Evolutionary conservation across 2,888 invertebrate genomes (phyloP), one percentile per base, ranked within the genome.

Genomic region (Pyrrhosoma nymphula): DNA sequence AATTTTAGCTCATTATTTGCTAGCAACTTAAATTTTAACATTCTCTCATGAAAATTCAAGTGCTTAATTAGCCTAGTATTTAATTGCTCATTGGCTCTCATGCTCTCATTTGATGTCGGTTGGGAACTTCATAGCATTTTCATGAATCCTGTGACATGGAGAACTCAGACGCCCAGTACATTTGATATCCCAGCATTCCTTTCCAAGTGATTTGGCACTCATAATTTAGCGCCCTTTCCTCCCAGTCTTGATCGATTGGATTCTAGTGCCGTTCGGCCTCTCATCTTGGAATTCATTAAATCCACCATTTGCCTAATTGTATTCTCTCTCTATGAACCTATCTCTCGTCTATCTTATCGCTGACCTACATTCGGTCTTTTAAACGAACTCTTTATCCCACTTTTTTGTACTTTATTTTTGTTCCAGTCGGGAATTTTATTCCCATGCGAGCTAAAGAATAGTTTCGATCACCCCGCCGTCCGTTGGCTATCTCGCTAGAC

Each of bases 351-450:
- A 82, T 82, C 82, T 82, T 82, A 82, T 82, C 82, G 35, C 35
- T 56, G 89, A 89, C 89, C 89, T 89, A 89, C 55, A 89, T 89
- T 89, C 56, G n/a, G 26, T 89, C 89, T 89, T 56, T 89, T 26
- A 82, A 82, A 82, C 82, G 82, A 69, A 39, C 47, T 39, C 39
- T 88, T 88, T 88, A 47, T 88, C 23, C 88, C 39, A 18, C 88
- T n/a, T 88, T n/a, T 12, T 88, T 47, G 60, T 47, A 8, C 20
- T 47, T n/a, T 56, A 55, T 89, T 89, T 55, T 55, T n/a, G 20
- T 60, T 20, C 60, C 60, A 56, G 26, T 23, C 16, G 82, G 47
- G 35, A 35, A 35, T 82, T 82, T 82, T 35, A 82, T 82, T 35
- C 35, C 82, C 16, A 12, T 47, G 56, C 26, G 89, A 56, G 47